These are phyloP conservation scores for Cuculus canorus DNA, from an alignment of 2,797 vertebrate genomes.

Conservation along the genomic window DNA sequence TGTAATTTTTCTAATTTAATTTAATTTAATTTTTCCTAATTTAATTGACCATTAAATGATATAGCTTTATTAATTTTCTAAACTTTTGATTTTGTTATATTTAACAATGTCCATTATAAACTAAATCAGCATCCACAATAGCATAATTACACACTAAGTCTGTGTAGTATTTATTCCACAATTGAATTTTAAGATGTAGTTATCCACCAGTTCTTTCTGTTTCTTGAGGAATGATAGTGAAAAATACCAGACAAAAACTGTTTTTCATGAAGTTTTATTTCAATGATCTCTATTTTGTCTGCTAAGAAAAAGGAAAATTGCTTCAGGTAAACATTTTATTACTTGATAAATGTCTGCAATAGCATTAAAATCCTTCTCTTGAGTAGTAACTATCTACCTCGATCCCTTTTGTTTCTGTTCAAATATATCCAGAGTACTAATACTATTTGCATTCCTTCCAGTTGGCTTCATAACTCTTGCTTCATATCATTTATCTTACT, in stretches of 20 bases:
- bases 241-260: not conserved
- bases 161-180: not conserved
- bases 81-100: not conserved
- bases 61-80: not conserved
- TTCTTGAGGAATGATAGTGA: not conserved
- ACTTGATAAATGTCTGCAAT: not conserved
- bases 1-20: not conserved
- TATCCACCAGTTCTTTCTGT: not conserved
- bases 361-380: not conserved
- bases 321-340: slow-evolving; percentile 35
- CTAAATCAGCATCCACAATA: not conserved
- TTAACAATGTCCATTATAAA: not conserved
- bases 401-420: slow-evolving; percentile 4
- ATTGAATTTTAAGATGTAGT: not conserved
- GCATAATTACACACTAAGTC: not conserved
- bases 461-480: slow-evolving; percentile 5
- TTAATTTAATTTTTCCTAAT: not conserved
- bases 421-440: not conserved
- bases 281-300: not conserved
- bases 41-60: not conserved
- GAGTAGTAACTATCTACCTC: not conserved
- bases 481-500: slow-evolving; percentile 5
- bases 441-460: not conserved
- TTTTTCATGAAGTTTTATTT: slow-evolving; percentile 11
- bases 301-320: not conserved